Conservation (phyloP, 2,113 vertebrate species). For the Callopanchax toddi region DNA sequence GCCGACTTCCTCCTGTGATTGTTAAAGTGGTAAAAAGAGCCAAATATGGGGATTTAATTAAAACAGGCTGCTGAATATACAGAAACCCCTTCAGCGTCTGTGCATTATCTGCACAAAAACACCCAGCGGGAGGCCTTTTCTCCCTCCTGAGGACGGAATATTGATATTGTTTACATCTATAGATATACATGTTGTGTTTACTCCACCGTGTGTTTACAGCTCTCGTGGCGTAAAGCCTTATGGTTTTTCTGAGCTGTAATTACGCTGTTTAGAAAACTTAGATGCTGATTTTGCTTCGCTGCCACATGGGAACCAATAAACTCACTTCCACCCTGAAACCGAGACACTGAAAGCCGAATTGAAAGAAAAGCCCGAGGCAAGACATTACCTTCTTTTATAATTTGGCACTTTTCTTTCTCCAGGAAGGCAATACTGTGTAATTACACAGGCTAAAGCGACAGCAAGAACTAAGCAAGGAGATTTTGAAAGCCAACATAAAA, state of each 20-base stretch:
- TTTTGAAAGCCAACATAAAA: not conserved
- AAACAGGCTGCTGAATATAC: not conserved
- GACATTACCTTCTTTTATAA: slow-evolving; percentile 19
- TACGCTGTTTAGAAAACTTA: slow-evolving; percentile 42
- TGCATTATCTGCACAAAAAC: not conserved
- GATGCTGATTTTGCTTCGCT: slow-evolving; percentile 21
- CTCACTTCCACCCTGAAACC: slow-evolving; percentile 2
- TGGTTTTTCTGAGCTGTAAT: slow-evolving; percentile 55
- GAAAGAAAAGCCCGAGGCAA: slow-evolving; percentile 3
- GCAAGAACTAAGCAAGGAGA: not conserved
- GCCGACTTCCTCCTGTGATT: slow-evolving; percentile 23
- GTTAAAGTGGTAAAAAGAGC: slow-evolving; percentile 16
- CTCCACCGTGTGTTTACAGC: slow-evolving; percentile 37
- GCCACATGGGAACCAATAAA: slow-evolving; percentile 10
- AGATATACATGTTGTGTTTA: not conserved
- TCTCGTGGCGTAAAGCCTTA: slow-evolving; percentile 8
- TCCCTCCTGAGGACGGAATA: not conserved
- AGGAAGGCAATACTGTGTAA: not conserved
- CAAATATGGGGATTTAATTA: not conserved
- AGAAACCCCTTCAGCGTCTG: not conserved
- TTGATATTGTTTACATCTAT: slow-evolving; percentile 26
- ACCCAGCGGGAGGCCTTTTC: not conserved
- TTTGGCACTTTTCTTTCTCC: slow-evolving; percentile 6
- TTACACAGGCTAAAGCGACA: not conserved
- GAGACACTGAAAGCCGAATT: slow-evolving; percentile 12